These are phyloP conservation scores for Andrena hattorfiana DNA, from an alignment of 2,888 invertebrate genomes.

Conservation along the genomic window DNA sequence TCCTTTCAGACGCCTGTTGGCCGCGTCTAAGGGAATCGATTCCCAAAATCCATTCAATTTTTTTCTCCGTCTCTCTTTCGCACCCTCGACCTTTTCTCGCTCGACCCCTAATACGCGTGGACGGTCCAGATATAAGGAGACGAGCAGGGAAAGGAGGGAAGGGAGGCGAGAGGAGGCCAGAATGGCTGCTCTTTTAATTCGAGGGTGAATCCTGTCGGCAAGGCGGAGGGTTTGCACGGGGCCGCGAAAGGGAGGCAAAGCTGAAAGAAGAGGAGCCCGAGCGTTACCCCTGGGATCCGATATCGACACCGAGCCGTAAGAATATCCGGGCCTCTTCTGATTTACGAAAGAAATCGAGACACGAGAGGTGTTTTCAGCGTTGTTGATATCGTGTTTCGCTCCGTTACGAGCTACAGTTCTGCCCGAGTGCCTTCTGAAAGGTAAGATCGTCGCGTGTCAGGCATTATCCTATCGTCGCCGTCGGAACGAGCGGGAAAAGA, in stretches of 20 bases:
- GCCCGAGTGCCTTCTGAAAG: constrained; percentile 36
- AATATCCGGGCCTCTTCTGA: constrained; percentile 72
- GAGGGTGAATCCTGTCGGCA: constrained; percentile 66
- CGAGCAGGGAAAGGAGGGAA: neutral
- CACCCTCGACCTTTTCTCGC: constrained; percentile 43
- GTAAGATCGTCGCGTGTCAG: constrained; percentile 59
- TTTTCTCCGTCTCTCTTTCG: constrained; percentile 24
- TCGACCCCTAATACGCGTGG: constrained; percentile 36
- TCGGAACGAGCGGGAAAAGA: neutral
- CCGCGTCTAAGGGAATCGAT: constrained; percentile 25
- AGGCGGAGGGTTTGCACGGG: constrained; percentile 43
- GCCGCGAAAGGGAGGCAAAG: constrained; percentile 21
- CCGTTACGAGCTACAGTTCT: constrained; percentile 41
- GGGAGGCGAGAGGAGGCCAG: constrained; percentile 26
- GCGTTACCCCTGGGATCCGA: constrained; percentile 69
- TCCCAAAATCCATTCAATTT: constrained; percentile 58
- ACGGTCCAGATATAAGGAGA: constrained; percentile 43
- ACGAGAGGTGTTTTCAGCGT: constrained; percentile 47
- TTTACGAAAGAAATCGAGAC: constrained; percentile 75
- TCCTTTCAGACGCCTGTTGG: constrained; percentile 6
- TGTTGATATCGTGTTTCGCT: constrained; percentile 67
- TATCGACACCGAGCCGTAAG: constrained; percentile 73
- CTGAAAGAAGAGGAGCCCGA: constrained; percentile 32
- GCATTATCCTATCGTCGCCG: constrained; percentile 37
- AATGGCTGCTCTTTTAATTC: constrained; percentile 77